Conservation (phyloP, 2,888 invertebrate species). For the Ophion ellenae region DNA sequence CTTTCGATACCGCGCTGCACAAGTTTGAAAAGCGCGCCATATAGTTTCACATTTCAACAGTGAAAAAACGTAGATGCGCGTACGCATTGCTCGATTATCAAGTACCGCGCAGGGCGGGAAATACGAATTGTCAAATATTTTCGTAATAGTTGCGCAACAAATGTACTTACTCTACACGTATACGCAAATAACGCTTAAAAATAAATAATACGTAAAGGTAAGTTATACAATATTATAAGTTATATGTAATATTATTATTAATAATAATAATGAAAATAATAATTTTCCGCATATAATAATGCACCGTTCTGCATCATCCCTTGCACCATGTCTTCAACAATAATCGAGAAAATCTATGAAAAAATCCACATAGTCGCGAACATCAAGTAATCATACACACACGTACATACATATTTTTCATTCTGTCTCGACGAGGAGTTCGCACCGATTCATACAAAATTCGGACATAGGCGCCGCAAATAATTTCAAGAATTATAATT, state of each 20-base stretch:
- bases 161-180: not conserved
- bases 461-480: not conserved
- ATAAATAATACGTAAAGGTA: constrained; percentile 59
- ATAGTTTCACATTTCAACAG: not conserved
- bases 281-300: constrained; percentile 16
- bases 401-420: not conserved
- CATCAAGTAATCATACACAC: constrained; percentile 26
- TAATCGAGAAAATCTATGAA: constrained; percentile 3
- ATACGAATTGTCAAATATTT: not conserved
- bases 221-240: not conserved
- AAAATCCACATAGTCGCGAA: constrained; percentile 4
- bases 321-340: constrained; percentile 30
- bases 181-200: constrained; percentile 53
- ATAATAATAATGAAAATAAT: not conserved
- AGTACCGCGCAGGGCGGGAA: not conserved
- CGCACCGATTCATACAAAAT: constrained; percentile 1
- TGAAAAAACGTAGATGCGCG: not conserved
- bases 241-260: not conserved
- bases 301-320: constrained; percentile 27
- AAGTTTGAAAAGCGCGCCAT: not conserved
- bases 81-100: not conserved
- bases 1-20: not conserved
- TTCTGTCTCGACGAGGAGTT: constrained; percentile 3
- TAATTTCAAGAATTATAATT: not conserved
- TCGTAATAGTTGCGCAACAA: not conserved